Evolutionary conservation across 2,113 vertebrate genomes (phyloP).

Genomic region (Pogona vitticeps): DNA sequence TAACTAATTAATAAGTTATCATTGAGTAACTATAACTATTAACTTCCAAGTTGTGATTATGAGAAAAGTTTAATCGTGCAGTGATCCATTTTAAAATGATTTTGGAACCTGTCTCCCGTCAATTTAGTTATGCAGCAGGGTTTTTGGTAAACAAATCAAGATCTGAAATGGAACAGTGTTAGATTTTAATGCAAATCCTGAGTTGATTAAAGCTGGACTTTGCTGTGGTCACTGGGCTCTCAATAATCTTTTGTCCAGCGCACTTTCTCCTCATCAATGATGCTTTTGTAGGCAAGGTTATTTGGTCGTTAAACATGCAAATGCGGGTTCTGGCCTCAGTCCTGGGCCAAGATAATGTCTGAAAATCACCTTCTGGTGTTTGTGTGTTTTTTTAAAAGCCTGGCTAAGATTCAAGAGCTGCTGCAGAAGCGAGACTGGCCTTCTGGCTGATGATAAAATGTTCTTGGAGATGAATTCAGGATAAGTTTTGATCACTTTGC

Average conservation of each 20-base stretch:
- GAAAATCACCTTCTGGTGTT: not conserved
- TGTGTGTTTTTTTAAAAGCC: not conserved
- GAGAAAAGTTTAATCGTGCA: not conserved
- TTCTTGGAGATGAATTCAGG: too few species aligned
- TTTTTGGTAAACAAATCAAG: not conserved
- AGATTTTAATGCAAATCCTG: conserved; percentile 13
- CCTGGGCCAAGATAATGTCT: not conserved
- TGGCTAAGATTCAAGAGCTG: not conserved
- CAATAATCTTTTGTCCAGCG: not conserved
- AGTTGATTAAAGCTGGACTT: not conserved
- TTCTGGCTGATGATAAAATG: not conserved
- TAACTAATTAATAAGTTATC: too few species aligned
- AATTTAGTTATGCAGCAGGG: not conserved
- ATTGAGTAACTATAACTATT: not conserved
- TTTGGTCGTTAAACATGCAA: not conserved
- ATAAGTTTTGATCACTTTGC: too few species aligned
- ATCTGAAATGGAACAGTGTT: not conserved
- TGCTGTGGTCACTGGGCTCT: not conserved
- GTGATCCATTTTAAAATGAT: not conserved
- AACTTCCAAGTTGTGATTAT: not conserved
- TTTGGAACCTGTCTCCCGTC: not conserved
- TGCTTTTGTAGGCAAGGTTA: not conserved
- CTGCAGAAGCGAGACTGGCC: not conserved
- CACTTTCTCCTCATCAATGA: not conserved
- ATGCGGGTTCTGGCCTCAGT: not conserved